Evolutionary conservation across 2,888 invertebrate genomes (phyloP).

Genomic region (Drosophila nr. medialis): DNA sequence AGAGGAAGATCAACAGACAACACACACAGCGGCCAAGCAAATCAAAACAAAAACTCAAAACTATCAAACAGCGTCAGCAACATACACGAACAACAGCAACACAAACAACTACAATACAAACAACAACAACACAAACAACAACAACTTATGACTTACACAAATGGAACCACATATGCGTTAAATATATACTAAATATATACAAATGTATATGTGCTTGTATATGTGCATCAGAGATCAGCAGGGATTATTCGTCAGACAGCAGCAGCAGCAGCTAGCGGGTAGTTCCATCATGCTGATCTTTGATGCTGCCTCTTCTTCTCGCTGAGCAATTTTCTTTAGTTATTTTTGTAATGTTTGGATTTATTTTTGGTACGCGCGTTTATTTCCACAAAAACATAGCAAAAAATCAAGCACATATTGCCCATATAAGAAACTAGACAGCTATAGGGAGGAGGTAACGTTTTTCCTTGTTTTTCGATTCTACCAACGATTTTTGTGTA

Average conservation of each 20-base stretch:
- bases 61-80: conserved; percentile 62
- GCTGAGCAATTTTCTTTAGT: conserved; percentile 52
- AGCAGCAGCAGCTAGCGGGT: conserved; percentile 27
- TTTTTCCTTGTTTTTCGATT: conserved; percentile 13
- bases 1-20: conserved; percentile 18
- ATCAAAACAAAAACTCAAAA: conserved; percentile 77
- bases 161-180: conserved; percentile 52
- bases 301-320: conserved; percentile 35
- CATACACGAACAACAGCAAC: conserved; percentile 22
- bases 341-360: conserved; percentile 78
- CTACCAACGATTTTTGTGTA: neutral
- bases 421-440: conserved; percentile 45
- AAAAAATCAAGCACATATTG: conserved; percentile 65
- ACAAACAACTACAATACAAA: conserved; percentile 10
- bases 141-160: conserved; percentile 37
- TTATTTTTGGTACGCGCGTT: conserved; percentile 71
- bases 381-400: conserved; percentile 65
- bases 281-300: conserved; percentile 63
- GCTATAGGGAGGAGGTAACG: conserved; percentile 28
- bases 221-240: conserved; percentile 56
- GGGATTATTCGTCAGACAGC: conserved; percentile 71
- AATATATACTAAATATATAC: conserved; percentile 19
- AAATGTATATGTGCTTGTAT: conserved; percentile 16
- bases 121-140: conserved; percentile 26
- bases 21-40: conserved; percentile 55